Percentiles rank a stretch among this genome's conserved stretches.
Conservation (phyloP, 2,888 invertebrate genomes). For the Rambutsinella grinnellia region DNA sequence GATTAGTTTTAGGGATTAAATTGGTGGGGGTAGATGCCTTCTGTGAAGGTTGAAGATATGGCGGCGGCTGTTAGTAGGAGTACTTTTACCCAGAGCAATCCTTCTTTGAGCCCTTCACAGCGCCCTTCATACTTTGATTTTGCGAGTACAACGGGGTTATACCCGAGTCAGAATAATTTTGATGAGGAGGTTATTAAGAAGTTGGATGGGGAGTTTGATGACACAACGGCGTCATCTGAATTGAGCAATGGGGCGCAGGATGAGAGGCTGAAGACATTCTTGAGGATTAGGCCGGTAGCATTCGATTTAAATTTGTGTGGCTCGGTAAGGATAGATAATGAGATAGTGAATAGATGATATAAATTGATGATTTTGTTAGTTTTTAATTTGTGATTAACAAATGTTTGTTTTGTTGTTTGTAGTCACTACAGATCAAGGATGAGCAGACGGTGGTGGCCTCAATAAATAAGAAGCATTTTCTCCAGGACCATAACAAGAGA, state of each 20-base stretch:
- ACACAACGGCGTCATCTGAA: background rate
- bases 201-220: constrained; percentile 25
- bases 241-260: constrained; percentile 12
- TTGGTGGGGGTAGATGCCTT: no score
- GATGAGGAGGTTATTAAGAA: constrained; percentile 36
- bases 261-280: constrained; percentile 44
- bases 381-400: background rate
- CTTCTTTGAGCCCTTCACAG: constrained; percentile 11
- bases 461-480: background rate
- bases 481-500: background rate
- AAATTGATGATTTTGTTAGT: background rate
- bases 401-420: background rate
- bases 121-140: constrained; percentile 38
- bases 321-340: no score
- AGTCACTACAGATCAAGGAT: constrained; percentile 67
- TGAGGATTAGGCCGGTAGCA: constrained; percentile 26
- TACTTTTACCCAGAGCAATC: no score
- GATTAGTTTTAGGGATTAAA: no score
- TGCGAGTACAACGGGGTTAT: constrained; percentile 24
- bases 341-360: no score
- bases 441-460: constrained; percentile 37
- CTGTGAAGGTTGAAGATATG: no score
- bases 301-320: background rate
- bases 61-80: no score
- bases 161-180: constrained; percentile 21